Evolutionary conservation across 2,888 invertebrate species (phyloP), one percentile per base, ranked within the genome.

Genomic region (Phengaris arion): DNA sequence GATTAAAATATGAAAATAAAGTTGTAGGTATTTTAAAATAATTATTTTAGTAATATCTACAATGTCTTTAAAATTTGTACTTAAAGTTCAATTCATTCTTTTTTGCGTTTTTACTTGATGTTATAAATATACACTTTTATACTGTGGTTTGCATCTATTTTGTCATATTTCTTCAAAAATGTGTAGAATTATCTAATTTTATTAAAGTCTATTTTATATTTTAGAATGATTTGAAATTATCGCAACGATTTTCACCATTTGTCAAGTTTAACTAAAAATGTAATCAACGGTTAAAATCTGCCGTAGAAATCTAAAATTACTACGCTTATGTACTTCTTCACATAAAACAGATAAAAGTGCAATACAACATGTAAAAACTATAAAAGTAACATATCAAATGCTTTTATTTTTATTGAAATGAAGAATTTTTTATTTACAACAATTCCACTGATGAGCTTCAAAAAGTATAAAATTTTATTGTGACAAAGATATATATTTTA

Each of bases 341-440:
- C 5, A 64, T 2, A 5, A 52, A 52, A 52, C 52, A 52, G 4
- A 22, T n/a, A 10, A 48, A 48, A 15, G 70, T 70, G 70, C 70
- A 70, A 70, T 70, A 48, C 51, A 70, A 15, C 51, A 8, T 22
- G 22, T 64, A 10, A 64, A 51, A 69, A 64, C 54, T 54, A 9
- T 74, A 15, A 45, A 46, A 74, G 22, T 64, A 15, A 64, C 76
- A 76, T 76, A 76, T 76, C 75, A 76, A 76, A 57, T 52, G 70
- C 35, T 74, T 51, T 74, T 74, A 57, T 74, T 59, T 76, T 45
- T 59, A 74, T 35, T 35, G 52, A 82, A 82, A 84, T 81, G 76
- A 78, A 80, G 81, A 15, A 48, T 48, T 45, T 9, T 48, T 48
- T 69, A 69, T 69, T 69, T 46, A 46, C 8, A 3, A 59, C n/a